phyloP scores from a whole-genome alignment of 2,113 vertebrate genomes.

The Hepsetus odoe region DNA sequence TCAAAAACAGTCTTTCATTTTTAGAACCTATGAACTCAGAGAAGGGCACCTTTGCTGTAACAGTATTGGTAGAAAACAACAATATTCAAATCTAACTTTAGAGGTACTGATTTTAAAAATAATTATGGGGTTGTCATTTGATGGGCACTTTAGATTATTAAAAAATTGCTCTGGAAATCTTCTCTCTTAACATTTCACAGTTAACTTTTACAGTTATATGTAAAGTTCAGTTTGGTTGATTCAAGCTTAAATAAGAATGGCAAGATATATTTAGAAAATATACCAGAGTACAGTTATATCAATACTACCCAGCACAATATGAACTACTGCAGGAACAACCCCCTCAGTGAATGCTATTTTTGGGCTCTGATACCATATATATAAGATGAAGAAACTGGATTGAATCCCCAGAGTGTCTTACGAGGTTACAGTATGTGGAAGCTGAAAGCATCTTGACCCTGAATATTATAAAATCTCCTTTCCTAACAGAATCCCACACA shows the following conservation, averaged over 20 bases:
- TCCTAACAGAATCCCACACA: not conserved
- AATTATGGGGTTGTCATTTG: too few species aligned
- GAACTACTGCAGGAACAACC: not conserved
- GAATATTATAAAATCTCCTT: not conserved
- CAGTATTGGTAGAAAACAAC: too few species aligned
- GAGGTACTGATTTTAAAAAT: too few species aligned
- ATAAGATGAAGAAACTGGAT: not conserved
- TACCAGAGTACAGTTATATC: not conserved
- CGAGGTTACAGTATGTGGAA: not conserved
- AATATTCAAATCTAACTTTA: too few species aligned
- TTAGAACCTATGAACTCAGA: too few species aligned
- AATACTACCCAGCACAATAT: not conserved
- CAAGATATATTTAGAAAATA: too few species aligned
- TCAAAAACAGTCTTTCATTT: not conserved
- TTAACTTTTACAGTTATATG: not conserved
- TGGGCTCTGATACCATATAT: not conserved
- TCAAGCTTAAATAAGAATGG: not conserved
- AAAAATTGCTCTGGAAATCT: too few species aligned
- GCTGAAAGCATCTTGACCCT: constrained; percentile 8
- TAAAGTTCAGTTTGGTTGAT: not conserved
- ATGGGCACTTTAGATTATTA: too few species aligned
- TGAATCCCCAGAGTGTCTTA: not conserved
- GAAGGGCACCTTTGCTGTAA: too few species aligned
- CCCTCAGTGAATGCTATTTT: not conserved
- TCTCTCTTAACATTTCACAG: too few species aligned